Evolutionary conservation across 2,888 invertebrate genomes (phyloP).

Genomic region (Cyclophora albipunctata): DNA sequence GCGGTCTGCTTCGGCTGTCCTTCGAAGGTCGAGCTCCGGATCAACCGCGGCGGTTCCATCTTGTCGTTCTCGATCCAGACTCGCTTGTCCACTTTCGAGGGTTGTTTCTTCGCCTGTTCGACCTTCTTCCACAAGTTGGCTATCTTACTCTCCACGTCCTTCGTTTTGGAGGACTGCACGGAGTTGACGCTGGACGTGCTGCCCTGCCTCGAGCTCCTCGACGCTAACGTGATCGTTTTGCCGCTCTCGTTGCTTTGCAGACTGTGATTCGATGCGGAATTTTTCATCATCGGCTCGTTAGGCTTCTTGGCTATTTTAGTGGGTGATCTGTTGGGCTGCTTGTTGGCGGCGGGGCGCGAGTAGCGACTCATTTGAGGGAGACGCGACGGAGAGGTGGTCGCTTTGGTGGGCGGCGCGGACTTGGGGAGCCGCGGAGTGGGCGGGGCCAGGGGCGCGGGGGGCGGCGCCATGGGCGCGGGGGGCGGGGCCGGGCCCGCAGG

Average conservation of each 20-base stretch:
- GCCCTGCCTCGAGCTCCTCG: conserved; percentile 49
- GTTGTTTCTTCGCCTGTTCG: conserved; percentile 79
- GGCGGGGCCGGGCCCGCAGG: conserved; percentile 44
- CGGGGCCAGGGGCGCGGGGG: conserved; percentile 40
- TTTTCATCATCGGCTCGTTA: conserved; percentile 51
- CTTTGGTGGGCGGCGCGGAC: conserved; percentile 43
- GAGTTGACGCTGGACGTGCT: conserved; percentile 78
- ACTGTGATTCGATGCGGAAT: conserved; percentile 73
- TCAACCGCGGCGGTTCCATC: conserved; percentile 58
- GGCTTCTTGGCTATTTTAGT: conserved; percentile 33
- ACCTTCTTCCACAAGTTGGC: conserved; percentile 88
- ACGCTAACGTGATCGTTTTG: conserved; percentile 56
- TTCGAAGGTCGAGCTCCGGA: conserved; percentile 80
- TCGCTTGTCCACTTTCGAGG: conserved; percentile 73
- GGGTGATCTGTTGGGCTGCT: conserved; percentile 34
- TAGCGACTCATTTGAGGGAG: conserved; percentile 50
- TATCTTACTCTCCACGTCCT: conserved; percentile 85
- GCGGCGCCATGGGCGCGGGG: conserved; percentile 35
- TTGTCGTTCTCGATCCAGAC: conserved; percentile 75
- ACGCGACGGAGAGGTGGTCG: conserved; percentile 62
- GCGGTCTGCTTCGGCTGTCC: conserved; percentile 61
- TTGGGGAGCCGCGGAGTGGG: conserved; percentile 32
- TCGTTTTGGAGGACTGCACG: conserved; percentile 72
- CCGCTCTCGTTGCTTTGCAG: conserved; percentile 71
- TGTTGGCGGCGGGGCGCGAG: conserved; percentile 39